Evolutionary conservation across 2,888 invertebrate species (phyloP), one percentile per base, ranked within the genome.

Genomic region (Omphaloscelis lunosa): DNA sequence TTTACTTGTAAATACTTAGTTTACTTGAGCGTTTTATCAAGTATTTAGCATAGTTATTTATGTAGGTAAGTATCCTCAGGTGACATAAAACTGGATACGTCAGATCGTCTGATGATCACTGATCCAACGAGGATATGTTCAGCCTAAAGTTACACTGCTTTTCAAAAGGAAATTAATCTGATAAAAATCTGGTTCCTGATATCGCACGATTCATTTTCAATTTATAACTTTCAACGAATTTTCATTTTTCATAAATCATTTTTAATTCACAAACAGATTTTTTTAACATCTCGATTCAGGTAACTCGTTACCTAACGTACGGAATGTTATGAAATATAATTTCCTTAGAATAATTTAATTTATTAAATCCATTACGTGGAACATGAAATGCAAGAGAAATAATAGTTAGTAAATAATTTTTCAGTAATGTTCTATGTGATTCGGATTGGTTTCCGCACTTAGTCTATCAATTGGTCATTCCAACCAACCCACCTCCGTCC

Each of bases 91-190:
- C 34, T 11, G 2, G 8, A 41, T 58, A 41, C 9, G 12, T 48
- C 27, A 29, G 23, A 51, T 23, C 23, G 6, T 39, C 8, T 41
- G 48, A 65, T 58, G 1, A 23, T 39, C 15, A 12, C 62, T 69
- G 5, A 39, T 17, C 27, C 27, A 77, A 62, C 12, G 17, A 41
- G 1, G 0, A 53, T 59, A 65, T 63, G 66, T 62, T 29, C 62
- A 51, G 20, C 4, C 0, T 15, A 2, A 23, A 45, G 6, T 59
- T 23, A 29, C 15, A 41, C 17, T 29, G 39, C 56, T 20, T 20
- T 23, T 29, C 39, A 45, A 71, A 78, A 78, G 12, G 23, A 45
- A 72, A 79, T 79, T 34, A 79, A 66, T 66, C 34, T 27, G 53
- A 59, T 71, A 29, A 34, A 59, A 59, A 34, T n/a, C n/a, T 15